Percentiles rank a stretch among this genome's conserved stretches.
Evolutionary conservation across 2,113 vertebrate genomes (phyloP).

Genomic region (Amia ocellicauda): DNA sequence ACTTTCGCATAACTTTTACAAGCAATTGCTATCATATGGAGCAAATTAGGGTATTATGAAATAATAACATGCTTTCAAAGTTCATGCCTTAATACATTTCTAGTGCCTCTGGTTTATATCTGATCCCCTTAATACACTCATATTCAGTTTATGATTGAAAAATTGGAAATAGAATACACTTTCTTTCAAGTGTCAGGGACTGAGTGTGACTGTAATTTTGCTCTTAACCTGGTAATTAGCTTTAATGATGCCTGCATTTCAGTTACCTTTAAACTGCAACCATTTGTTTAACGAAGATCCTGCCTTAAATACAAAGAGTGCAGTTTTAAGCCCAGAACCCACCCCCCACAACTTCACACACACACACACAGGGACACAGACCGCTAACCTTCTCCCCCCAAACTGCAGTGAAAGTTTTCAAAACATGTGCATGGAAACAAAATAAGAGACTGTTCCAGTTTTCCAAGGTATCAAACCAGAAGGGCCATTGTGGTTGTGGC

Average conservation of each 20-base stretch:
- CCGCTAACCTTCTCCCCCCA: background rate
- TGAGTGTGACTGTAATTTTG: constrained; percentile 41
- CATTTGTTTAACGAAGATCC: background rate
- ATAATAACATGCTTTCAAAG: constrained; percentile 54
- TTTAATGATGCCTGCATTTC: constrained; percentile 38
- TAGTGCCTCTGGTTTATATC: constrained; percentile 54
- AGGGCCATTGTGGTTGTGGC: constrained; percentile 1
- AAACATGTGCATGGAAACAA: background rate
- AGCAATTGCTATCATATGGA: constrained; percentile 54
- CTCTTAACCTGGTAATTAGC: constrained; percentile 50
- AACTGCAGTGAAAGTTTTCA: background rate
- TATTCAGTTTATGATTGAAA: constrained; percentile 48
- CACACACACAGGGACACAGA: background rate
- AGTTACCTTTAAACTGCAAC: constrained; percentile 42
- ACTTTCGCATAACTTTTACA: constrained; percentile 51
- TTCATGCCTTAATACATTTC: constrained; percentile 62
- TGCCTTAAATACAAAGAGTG: background rate
- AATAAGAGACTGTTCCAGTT: constrained; percentile 1
- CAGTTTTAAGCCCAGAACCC: background rate
- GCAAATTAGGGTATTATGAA: constrained; percentile 63
- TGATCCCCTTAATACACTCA: constrained; percentile 43
- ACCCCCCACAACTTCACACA: background rate
- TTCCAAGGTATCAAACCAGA: constrained; percentile 1
- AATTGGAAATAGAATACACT: constrained; percentile 41
- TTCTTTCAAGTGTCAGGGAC: constrained; percentile 30